Percentiles rank a stretch among this genome's conserved stretches.
Conservation (phyloP, 2,113 vertebrate genomes). For the Sander lucioperca region DNA sequence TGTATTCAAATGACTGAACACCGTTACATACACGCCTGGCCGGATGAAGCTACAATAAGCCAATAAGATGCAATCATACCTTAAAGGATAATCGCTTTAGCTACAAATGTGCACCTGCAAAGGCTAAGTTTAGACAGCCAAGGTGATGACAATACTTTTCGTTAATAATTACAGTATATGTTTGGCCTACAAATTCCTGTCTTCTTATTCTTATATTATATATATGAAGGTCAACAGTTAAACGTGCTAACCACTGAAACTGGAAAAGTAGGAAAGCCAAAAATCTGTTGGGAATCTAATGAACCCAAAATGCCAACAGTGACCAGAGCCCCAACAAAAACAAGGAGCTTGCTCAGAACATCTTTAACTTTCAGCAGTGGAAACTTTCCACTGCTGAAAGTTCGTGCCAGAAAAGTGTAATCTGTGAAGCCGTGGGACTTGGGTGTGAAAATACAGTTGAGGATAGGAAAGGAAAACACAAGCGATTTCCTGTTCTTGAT, state of each 20-base stretch:
- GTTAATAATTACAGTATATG: too few species aligned
- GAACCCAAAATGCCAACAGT: neutral
- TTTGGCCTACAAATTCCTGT: neutral
- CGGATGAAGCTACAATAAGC: neutral
- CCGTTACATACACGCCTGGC: neutral
- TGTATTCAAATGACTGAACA: neutral
- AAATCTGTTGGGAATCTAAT: neutral
- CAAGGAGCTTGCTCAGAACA: neutral
- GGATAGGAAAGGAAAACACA: slow-evolving; percentile 45
- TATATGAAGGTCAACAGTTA: neutral
- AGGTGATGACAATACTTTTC: neutral
- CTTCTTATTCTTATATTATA: neutral
- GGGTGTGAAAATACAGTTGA: slow-evolving; percentile 30
- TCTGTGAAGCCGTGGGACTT: slow-evolving; percentile 30
- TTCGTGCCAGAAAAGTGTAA: slow-evolving; percentile 19
- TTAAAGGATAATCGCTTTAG: neutral
- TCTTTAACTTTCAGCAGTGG: neutral
- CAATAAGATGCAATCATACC: neutral
- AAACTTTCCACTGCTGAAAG: neutral
- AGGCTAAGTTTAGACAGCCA: neutral
- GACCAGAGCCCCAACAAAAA: neutral
- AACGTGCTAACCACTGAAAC: neutral
- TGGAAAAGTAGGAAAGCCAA: neutral
- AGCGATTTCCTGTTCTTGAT: slow-evolving; percentile 41
- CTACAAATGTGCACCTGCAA: neutral